Evolutionary conservation across 2,113 vertebrate species (phyloP).

Genomic region (Todiramphus chloris): DNA sequence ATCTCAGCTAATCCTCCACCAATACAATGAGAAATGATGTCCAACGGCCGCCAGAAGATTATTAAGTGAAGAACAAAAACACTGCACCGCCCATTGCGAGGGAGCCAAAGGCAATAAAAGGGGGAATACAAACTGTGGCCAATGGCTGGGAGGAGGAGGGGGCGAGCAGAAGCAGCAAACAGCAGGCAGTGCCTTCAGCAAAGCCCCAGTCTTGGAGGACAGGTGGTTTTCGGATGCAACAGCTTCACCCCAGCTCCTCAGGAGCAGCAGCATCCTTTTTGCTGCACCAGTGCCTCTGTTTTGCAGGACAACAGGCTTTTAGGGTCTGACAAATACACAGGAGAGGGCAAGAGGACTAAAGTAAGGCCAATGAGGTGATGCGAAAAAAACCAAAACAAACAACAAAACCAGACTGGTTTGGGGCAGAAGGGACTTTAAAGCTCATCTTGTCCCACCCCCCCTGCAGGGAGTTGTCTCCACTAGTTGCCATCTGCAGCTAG

Average conservation of each 20-base stretch:
- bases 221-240: background rate
- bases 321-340: background rate
- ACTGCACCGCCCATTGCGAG: constrained; percentile 63
- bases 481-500: background rate
- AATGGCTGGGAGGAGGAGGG: constrained; percentile 23
- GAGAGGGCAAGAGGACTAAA: background rate
- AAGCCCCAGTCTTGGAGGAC: background rate
- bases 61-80: constrained; percentile 74
- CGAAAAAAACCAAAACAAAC: background rate
- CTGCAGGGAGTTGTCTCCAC: background rate
- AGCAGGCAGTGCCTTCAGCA: background rate
- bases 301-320: background rate
- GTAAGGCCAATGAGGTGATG: fast-evolving
- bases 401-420: background rate
- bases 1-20: constrained; percentile 74
- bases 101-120: constrained; percentile 78
- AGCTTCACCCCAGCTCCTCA: background rate
- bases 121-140: constrained; percentile 52
- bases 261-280: background rate
- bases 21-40: constrained; percentile 77
- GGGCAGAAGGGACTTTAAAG: background rate
- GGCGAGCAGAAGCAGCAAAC: background rate
- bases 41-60: constrained; percentile 70
- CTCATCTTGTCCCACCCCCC: background rate
- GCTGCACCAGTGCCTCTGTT: fast-evolving